Conservation (phyloP, 2,888 invertebrate species). For the Machimus rusticus region DNA sequence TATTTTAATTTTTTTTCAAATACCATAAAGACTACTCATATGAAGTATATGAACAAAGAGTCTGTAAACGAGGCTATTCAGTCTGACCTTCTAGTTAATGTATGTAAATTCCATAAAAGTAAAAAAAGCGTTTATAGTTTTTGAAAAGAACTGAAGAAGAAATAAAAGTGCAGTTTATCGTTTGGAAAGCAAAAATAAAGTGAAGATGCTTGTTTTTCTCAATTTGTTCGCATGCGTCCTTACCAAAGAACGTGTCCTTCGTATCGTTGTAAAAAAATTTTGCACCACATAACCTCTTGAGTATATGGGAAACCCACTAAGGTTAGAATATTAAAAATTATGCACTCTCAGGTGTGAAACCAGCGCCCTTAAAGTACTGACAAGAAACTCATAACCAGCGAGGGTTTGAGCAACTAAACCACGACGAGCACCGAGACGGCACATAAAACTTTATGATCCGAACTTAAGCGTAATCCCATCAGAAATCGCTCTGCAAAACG, state of each 20-base stretch:
- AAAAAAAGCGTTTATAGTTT: background rate
- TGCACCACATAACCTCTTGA: background rate
- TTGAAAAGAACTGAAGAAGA: background rate
- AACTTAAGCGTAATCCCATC: slow-evolving; percentile 27
- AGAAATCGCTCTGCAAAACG: slow-evolving; percentile 12
- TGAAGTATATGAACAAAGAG: background rate
- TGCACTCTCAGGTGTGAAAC: background rate
- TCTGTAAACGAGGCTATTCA: background rate
- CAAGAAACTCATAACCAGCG: background rate
- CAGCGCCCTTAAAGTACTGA: background rate
- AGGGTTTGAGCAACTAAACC: background rate
- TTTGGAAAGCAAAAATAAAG: background rate
- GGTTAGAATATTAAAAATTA: background rate
- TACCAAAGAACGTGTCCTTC: background rate
- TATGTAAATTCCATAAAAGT: background rate
- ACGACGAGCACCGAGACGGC: background rate
- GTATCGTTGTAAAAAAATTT: background rate
- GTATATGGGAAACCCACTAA: background rate
- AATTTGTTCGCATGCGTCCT: background rate
- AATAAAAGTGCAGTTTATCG: background rate
- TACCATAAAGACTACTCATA: too few species aligned
- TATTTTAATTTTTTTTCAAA: too few species aligned
- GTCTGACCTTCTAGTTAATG: background rate
- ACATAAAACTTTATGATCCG: slow-evolving; percentile 7
- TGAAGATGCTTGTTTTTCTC: background rate